Conservation (phyloP, 2,113 vertebrate species). For the Bagarius yarrelli region DNA sequence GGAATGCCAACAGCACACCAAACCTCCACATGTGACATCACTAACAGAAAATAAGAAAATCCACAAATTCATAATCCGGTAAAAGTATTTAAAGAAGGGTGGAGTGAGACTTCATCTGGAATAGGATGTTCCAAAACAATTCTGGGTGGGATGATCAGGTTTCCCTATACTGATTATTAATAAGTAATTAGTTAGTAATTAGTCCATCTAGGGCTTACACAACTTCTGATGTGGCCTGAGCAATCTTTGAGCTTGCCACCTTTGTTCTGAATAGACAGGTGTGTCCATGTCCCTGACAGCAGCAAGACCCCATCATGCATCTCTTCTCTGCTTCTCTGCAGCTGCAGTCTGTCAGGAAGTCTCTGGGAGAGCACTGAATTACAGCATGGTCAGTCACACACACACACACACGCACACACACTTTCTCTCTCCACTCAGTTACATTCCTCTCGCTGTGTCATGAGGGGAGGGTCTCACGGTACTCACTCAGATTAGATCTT, state of each 20-base stretch:
- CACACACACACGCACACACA: constrained; percentile 29
- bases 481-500: constrained; percentile 54
- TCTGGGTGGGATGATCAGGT: no score
- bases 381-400: constrained; percentile 33
- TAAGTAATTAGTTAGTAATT: neutral
- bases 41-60: no score
- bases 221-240: neutral
- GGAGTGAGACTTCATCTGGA: no score
- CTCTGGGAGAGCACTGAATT: constrained; percentile 40
- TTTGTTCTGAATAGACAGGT: constrained; percentile 48
- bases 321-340: constrained; percentile 37
- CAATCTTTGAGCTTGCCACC: neutral
- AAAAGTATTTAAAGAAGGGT: no score
- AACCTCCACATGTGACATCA: no score
- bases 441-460: constrained; percentile 34
- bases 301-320: constrained; percentile 31
- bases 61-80: no score
- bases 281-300: constrained; percentile 45
- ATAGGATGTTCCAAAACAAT: no score
- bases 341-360: constrained; percentile 51
- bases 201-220: neutral
- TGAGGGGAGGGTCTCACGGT: constrained; percentile 43
- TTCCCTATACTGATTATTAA: no score
- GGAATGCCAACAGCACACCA: no score
- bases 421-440: constrained; percentile 17